Base-by-base conservation (phyloP, 2,797 vertebrate genomes). In the Momotus momota region DNA sequence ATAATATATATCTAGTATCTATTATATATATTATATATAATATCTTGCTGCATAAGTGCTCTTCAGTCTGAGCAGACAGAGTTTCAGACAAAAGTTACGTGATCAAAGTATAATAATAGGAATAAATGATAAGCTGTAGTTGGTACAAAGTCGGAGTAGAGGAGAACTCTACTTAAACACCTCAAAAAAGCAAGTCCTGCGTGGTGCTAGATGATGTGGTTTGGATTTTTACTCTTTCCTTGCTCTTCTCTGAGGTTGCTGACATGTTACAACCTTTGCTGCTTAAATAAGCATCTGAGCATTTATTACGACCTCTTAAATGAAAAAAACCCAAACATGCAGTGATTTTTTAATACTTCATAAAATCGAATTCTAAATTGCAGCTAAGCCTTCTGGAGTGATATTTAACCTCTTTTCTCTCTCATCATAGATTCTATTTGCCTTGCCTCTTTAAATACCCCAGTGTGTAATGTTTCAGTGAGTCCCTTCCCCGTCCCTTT, bases 181-280 rank as follows among this genome's bases (percentile, higher is more conserved):
- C 6, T 4, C 17, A 17, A 25, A 54, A 54, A 61, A 27, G 15
- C 29, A 14, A 80, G 18, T 67, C 0, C 0, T 45, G 12, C 27
- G 73, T 49, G 21, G 8, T 66, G 18, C 55, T 55, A 43, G 43
- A 5, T 13, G 22, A 22, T 4, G 7, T 19, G 8, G 27, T 6
- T 27, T 41, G 55, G 25, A 10, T 9, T 80, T 85, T 46, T 67
- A 10, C 33, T 33, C 52, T 79, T 62, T 48, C 51, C 26, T 71
- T 0, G 0, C 23, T 65, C 27, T 58, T 33, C 14, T 64, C 14
- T 2, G 8, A 60, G 48, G 4, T 19, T 57, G 12, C 13, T 60
- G 43, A 10, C 9, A 4, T 12, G 4, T 81, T 54, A 7, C 12
- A 74, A 31, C 17, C 23, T 60, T 49, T 83, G 23, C 40, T 86